These are phyloP conservation scores for Drosophila fulvimacula DNA, from an alignment of 2,888 invertebrate species.

Conservation along the genomic window DNA sequence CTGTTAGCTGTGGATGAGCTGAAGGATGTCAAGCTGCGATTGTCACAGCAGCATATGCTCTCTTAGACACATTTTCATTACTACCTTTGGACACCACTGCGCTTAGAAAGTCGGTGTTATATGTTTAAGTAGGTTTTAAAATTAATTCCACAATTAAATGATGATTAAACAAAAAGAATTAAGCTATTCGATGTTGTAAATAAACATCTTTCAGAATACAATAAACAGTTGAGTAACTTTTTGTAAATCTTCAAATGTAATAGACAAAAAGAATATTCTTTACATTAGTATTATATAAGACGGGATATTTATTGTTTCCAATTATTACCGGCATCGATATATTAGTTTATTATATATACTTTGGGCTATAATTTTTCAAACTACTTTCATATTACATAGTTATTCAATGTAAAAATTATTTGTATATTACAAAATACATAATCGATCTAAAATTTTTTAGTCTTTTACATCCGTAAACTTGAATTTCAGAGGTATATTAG, in stretches of 20 bases:
- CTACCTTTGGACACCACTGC: conserved; percentile 10
- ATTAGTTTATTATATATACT: no score
- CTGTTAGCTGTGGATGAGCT: conserved; percentile 44
- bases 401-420: background rate
- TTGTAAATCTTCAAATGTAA: background rate
- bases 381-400: no score
- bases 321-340: background rate
- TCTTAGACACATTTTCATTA: conserved; percentile 17
- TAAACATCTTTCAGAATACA: background rate
- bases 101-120: conserved; percentile 11
- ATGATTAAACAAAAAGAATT: background rate
- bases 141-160: conserved; percentile 8
- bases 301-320: background rate
- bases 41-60: conserved; percentile 35
- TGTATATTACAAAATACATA: background rate
- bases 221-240: background rate
- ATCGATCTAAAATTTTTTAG: conserved; percentile 18
- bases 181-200: background rate
- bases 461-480: conserved; percentile 78
- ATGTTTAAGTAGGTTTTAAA: conserved; percentile 22
- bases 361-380: no score
- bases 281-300: background rate
- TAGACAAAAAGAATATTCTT: background rate
- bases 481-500: conserved; percentile 84
- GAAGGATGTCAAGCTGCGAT: conserved; percentile 42